phyloP scores from a whole-genome alignment of 1,140 invertebrate genomes.

The Antheraea mylitta region DNA sequence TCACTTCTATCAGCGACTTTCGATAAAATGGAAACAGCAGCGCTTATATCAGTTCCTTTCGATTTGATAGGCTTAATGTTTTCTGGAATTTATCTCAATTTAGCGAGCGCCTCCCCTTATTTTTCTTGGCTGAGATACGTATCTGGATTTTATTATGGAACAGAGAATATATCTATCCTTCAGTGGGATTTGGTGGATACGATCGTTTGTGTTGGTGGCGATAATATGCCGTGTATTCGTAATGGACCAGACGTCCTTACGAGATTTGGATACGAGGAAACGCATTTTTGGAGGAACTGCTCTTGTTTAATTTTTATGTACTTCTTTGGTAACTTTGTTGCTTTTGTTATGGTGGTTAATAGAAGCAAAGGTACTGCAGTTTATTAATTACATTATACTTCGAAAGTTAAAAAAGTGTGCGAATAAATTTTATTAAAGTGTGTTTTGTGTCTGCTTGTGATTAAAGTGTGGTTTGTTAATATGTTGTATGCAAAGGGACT shows the following conservation, averaged over 20 bases:
- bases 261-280: conserved; percentile 52
- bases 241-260: conserved; percentile 52
- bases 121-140: conserved; percentile 77
- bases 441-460: too few species aligned
- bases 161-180: conserved; percentile 81
- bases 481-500: too few species aligned
- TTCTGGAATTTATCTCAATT: conserved; percentile 80
- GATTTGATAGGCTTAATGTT: conserved; percentile 80
- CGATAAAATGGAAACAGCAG: conserved; percentile 79
- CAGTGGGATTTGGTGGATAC: conserved; percentile 80
- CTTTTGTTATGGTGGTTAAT: conserved; percentile 53
- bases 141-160: conserved; percentile 83
- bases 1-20: conserved; percentile 81
- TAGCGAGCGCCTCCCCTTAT: conserved; percentile 69
- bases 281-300: conserved; percentile 54
- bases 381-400: conserved; percentile 17
- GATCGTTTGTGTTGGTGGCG: conserved; percentile 62
- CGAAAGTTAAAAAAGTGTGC: too few species aligned
- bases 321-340: conserved; percentile 47
- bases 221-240: conserved; percentile 52
- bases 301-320: conserved; percentile 52
- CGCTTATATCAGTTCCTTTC: conserved; percentile 79
- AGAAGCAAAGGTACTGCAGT: conserved; percentile 46
- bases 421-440: too few species aligned
- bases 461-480: too few species aligned